These are phyloP conservation scores for Limnephilus marmoratus DNA, from an alignment of 2,888 invertebrate species.

Conservation along the genomic window DNA sequence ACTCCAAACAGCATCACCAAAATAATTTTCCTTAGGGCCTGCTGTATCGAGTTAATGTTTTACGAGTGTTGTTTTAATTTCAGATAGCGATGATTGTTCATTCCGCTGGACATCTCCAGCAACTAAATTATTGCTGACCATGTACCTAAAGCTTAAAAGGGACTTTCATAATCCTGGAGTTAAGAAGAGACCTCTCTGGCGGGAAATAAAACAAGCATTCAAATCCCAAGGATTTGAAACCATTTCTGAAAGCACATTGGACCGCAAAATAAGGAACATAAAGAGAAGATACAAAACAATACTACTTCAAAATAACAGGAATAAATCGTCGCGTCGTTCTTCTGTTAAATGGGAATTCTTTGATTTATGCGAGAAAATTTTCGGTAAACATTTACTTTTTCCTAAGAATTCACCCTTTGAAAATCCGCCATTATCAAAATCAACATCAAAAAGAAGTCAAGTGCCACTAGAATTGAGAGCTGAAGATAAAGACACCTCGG, in stretches of 20 bases:
- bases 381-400: background rate
- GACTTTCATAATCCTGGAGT: slow-evolving; percentile 3
- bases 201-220: slow-evolving; percentile 16
- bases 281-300: slow-evolving; percentile 6
- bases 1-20: no score
- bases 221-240: background rate
- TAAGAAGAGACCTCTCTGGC: background rate
- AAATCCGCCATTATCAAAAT: background rate
- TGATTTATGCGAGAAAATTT: background rate
- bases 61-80: background rate
- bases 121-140: background rate
- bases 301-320: background rate
- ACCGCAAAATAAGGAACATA: background rate
- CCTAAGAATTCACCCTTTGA: background rate
- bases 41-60: background rate
- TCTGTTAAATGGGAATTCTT: background rate
- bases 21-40: no score
- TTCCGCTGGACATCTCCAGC: background rate
- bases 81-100: background rate
- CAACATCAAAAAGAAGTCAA: background rate
- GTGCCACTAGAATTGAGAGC: background rate
- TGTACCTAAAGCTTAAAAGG: background rate
- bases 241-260: background rate
- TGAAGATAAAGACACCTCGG: background rate
- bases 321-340: background rate